Evolutionary conservation across 1,140 invertebrate species (phyloP).

Genomic region (Armadillidium nasatum): DNA sequence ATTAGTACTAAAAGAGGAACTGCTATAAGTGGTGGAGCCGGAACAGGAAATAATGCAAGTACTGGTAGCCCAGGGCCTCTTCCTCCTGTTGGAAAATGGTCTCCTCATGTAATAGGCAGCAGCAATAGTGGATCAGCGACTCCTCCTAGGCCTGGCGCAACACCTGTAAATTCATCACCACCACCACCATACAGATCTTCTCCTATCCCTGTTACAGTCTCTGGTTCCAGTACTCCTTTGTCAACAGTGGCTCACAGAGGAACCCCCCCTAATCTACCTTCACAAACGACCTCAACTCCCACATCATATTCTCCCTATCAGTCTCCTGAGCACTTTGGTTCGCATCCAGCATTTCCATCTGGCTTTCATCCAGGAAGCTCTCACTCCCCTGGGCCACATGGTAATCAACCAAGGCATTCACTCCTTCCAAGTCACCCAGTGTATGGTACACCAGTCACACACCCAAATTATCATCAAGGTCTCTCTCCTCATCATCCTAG

Average conservation of each 20-base stretch:
- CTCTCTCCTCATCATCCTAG: slow-evolving; percentile 39
- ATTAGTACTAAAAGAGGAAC: slow-evolving; percentile 2
- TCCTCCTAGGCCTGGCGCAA: slow-evolving; percentile 29
- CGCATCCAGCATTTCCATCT: slow-evolving; percentile 37
- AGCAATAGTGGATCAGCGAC: slow-evolving; percentile 26
- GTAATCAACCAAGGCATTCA: slow-evolving; percentile 12
- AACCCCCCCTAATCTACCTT: slow-evolving; percentile 27
- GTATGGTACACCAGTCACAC: slow-evolving; percentile 29
- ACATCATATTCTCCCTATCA: slow-evolving; percentile 31
- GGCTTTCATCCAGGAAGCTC: slow-evolving; percentile 29
- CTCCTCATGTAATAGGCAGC: slow-evolving; percentile 23
- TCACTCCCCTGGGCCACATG: slow-evolving; percentile 36
- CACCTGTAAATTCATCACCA: slow-evolving; percentile 34
- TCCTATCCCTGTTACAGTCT: slow-evolving; percentile 35
- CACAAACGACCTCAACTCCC: background rate
- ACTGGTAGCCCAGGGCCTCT: slow-evolving; percentile 23
- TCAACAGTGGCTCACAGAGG: slow-evolving; percentile 31
- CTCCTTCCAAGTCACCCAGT: slow-evolving; percentile 20
- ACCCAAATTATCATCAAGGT: slow-evolving; percentile 29
- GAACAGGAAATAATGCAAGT: slow-evolving; percentile 28
- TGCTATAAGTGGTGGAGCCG: background rate
- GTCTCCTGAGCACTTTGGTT: slow-evolving; percentile 34
- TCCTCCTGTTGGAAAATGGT: slow-evolving; percentile 26
- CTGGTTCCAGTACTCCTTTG: slow-evolving; percentile 30
- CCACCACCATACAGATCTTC: slow-evolving; percentile 39